phyloP scores from a whole-genome alignment of 2,888 invertebrate genomes.

The Aspidiotus rigidus region DNA sequence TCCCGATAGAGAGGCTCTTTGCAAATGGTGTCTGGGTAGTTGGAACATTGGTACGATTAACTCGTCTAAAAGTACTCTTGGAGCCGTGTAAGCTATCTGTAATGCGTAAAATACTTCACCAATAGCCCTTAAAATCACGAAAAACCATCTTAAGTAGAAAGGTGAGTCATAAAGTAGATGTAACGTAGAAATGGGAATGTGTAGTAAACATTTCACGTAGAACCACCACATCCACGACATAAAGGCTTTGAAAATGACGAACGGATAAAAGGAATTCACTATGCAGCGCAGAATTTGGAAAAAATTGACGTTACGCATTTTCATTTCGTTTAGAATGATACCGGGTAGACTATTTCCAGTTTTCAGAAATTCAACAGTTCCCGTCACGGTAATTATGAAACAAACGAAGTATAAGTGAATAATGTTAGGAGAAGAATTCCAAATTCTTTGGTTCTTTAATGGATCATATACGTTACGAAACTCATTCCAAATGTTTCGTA shows the following conservation, averaged over 20 bases:
- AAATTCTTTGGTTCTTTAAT: slow-evolving; percentile 53
- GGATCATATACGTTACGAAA: slow-evolving; percentile 70
- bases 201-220: slow-evolving; percentile 39
- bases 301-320: slow-evolving; percentile 22
- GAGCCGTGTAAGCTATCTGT: slow-evolving; percentile 46
- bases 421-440: slow-evolving; percentile 41
- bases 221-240: slow-evolving; percentile 43
- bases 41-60: slow-evolving; percentile 48
- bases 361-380: slow-evolving; percentile 16
- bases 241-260: slow-evolving; percentile 38
- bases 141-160: slow-evolving; percentile 38
- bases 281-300: slow-evolving; percentile 37
- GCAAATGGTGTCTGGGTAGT: slow-evolving; percentile 46
- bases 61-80: slow-evolving; percentile 51
- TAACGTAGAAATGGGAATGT: slow-evolving; percentile 35
- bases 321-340: slow-evolving; percentile 31
- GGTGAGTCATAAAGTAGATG: slow-evolving; percentile 34
- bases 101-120: slow-evolving; percentile 38
- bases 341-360: background rate
- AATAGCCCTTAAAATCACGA: slow-evolving; percentile 36
- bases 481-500: slow-evolving; percentile 70
- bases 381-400: slow-evolving; percentile 47
- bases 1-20: slow-evolving; percentile 59
- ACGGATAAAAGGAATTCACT: slow-evolving; percentile 42
- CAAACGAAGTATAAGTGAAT: slow-evolving; percentile 56